phyloP scores from a whole-genome alignment of 2,797 vertebrate species.

The Sebastes cheni region DNA sequence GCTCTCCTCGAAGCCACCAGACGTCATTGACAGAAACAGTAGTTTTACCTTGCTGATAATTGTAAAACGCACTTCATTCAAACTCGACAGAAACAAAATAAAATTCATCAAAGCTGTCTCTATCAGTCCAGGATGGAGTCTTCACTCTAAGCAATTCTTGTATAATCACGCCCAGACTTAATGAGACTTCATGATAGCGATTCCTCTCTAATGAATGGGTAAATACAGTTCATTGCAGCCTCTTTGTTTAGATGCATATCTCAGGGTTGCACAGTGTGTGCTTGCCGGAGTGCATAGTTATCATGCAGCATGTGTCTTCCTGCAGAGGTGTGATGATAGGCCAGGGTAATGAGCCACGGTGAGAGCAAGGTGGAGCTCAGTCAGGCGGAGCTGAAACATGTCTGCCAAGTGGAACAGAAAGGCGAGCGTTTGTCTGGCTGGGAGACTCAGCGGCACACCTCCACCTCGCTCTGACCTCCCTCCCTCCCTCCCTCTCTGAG shows the following conservation, averaged over 20 bases:
- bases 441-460: conserved; percentile 27
- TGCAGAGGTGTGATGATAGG: conserved; percentile 66
- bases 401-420: conserved; percentile 66
- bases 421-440: conserved; percentile 61
- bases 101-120: no score
- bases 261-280: neutral
- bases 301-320: conserved; percentile 54
- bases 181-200: neutral
- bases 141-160: neutral
- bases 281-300: conserved; percentile 19
- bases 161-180: neutral
- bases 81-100: no score
- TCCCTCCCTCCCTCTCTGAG: neutral
- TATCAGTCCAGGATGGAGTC: neutral
- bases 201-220: conserved; percentile 24
- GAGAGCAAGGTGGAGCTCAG: conserved; percentile 69
- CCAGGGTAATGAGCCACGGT: conserved; percentile 69
- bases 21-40: no score
- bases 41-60: no score
- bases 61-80: no score
- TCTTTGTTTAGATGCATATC: neutral
- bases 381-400: conserved; percentile 66
- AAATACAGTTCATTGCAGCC: neutral
- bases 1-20: no score
- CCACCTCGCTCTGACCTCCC: conserved; percentile 26